Conservation (phyloP, 2,797 vertebrate genomes). For the Lindbergichthys nudifrons region DNA sequence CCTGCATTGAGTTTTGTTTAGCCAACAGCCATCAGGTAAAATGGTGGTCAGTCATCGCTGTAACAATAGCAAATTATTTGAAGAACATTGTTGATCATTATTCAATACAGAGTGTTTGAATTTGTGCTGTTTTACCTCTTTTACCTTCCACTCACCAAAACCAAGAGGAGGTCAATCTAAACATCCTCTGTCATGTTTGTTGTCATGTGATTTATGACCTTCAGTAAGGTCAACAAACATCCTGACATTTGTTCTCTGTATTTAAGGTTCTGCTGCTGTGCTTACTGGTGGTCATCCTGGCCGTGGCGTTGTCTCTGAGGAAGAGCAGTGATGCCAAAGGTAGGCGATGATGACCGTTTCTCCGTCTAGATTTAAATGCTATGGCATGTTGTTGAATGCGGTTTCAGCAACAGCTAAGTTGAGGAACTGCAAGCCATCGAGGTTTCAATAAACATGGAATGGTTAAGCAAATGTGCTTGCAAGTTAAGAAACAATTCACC, state of each 20-base stretch:
- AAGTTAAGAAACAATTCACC: not conserved
- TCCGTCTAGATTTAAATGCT: not conserved
- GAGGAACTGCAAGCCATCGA: not conserved
- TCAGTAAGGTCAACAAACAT: not conserved
- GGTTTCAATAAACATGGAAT: not conserved
- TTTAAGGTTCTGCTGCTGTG: constrained; percentile 89
- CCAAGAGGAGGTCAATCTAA: not conserved
- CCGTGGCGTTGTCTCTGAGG: constrained; percentile 87
- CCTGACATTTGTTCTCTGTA: constrained; percentile 20
- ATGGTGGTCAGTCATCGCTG: not conserved
- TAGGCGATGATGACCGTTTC: constrained; percentile 55
- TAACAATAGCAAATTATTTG: not conserved
- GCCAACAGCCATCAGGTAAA: too few relatives aligned
- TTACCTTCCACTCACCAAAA: not conserved
- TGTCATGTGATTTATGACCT: not conserved
- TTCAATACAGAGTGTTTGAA: not conserved
- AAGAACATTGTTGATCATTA: not conserved
- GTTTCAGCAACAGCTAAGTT: not conserved
- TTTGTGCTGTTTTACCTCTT: not conserved
- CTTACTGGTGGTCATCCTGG: constrained; percentile 88
- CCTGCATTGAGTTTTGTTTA: not conserved
- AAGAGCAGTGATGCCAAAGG: constrained; percentile 83
- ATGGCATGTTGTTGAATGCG: not conserved
- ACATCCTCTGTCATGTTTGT: not conserved
- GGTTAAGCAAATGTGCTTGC: not conserved